Evolutionary conservation across 2,797 vertebrate genomes (phyloP), one percentile per base, ranked within the genome.

Genomic region (Syngnathus acus): DNA sequence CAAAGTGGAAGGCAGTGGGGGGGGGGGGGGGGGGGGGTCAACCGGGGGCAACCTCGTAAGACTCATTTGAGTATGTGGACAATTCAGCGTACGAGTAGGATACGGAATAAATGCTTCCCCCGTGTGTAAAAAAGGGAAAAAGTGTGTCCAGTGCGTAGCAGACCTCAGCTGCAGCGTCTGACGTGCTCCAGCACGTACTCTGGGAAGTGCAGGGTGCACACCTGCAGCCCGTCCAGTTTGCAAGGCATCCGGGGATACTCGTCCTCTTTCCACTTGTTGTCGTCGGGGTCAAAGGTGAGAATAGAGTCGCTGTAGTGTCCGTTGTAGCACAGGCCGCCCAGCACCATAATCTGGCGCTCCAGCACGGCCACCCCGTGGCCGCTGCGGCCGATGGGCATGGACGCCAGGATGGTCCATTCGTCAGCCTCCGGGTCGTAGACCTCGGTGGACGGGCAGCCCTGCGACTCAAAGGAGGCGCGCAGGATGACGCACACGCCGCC

Each of bases 181-280:
- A 99, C 94, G 32, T 99, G 95, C 83, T 99, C 96, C 80, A 99
- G 85, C 82, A 99, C 94, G 58, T 95, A 98, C 65, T 99, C 97
- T 2, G 97, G 97, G 72, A 99, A 98, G 89, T 98, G 95, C 85
- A 98, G 89, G 76, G 96, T 98, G 92, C 97, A 99, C 71, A 99
- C 97, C 86, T 99, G 97, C 87, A 99, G 93, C 70, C 97, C 97
- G 78, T 99, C 97, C 85, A 99, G 92, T 89, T 99, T 99, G 92
- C 97, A 99, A 38, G 97, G 97, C 97, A 99, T 99, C 81, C 97
- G 92, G 51, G 97, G 97, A 87, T 96, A 98, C 87, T 99, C 97
- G 69, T 99, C 97, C 92, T 99, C 97, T 89, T 99, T 99, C 97
- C 97, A 99, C 86, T 98, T 98, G 91, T 99, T 99, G 54, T 98